A percentile compares a stretch with the other conserved stretches of the same genome.
Conservation (phyloP, 2,888 invertebrate genomes). For the Thysanoteuthis rhombus region DNA sequence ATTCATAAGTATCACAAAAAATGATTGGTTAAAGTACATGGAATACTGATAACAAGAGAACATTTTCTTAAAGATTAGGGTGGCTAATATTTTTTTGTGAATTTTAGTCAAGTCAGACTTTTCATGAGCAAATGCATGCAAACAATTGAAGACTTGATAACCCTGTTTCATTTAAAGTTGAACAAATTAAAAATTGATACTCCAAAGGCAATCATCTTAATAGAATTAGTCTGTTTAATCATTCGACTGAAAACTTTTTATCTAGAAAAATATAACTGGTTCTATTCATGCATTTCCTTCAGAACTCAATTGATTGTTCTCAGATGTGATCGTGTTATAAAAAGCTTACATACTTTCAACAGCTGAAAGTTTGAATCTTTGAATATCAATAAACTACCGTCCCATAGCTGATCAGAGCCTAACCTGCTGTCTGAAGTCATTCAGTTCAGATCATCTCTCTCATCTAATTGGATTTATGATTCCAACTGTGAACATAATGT, state of each 20-base stretch:
- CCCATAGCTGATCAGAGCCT: background rate
- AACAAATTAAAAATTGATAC: background rate
- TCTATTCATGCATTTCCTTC: background rate
- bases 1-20: too few species aligned
- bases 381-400: background rate
- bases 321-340: background rate
- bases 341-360: background rate
- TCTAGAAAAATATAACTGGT: background rate
- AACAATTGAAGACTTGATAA: background rate
- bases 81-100: background rate
- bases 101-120: background rate
- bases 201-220: background rate
- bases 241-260: background rate
- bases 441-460: background rate
- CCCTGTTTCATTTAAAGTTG: background rate
- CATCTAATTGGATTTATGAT: background rate
- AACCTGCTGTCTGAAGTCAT: background rate
- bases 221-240: background rate
- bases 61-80: too few species aligned
- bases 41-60: too few species aligned
- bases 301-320: background rate
- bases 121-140: background rate
- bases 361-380: background rate
- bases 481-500: background rate
- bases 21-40: too few species aligned